Conservation (phyloP, 2,113 vertebrate genomes). For the Climacteris rufus region DNA sequence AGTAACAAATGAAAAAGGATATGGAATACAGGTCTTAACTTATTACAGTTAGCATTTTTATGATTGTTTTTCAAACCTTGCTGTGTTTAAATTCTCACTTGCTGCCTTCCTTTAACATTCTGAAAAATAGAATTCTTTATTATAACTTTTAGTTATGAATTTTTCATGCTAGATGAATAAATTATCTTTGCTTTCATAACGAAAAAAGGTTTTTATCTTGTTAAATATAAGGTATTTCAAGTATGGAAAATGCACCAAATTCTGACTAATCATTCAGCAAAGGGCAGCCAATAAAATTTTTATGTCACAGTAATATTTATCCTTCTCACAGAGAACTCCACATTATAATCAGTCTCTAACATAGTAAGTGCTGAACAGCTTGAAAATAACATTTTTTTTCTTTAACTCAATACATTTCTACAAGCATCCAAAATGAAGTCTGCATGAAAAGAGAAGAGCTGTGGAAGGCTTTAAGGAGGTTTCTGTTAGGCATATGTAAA, state of each 20-base stretch:
- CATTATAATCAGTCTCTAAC: neutral
- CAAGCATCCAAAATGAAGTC: neutral
- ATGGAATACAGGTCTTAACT: neutral
- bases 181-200: neutral
- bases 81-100: neutral
- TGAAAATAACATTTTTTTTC: neutral
- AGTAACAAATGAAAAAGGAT: neutral
- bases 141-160: neutral
- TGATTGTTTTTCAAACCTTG: neutral
- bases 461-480: neutral
- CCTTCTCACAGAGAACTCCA: neutral
- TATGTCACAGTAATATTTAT: neutral
- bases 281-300: neutral
- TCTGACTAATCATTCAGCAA: neutral
- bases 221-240: neutral
- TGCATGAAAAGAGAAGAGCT: neutral
- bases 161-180: neutral
- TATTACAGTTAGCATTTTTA: neutral
- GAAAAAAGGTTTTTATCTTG: neutral
- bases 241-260: neutral
- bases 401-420: neutral
- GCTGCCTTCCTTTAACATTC: neutral
- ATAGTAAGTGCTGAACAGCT: neutral
- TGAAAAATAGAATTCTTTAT: neutral
- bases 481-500: neutral